Evolutionary conservation across 2,113 vertebrate genomes (phyloP), one percentile per base, ranked within the genome.

Genomic region (Turdus rufiventris): DNA sequence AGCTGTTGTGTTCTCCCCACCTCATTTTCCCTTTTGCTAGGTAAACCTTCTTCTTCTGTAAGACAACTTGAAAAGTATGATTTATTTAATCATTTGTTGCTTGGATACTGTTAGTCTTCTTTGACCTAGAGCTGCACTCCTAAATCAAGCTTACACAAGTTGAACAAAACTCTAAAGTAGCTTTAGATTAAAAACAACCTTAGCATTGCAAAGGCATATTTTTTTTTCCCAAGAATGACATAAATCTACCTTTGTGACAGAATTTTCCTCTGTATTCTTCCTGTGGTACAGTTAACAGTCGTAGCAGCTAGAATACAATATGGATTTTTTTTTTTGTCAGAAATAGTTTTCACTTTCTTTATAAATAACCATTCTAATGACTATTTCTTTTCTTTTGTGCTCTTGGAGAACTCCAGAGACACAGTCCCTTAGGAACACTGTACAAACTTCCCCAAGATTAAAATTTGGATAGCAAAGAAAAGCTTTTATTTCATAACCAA

Each of bases 11-110:
- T 65, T 89, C 18, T 47, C 20, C 28, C 43, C 2, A 3, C 8
- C 5, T 31, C 58, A 36, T 63, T 43, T 66, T 91, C 54, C 43
- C 15, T 91, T 56, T 65, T 88, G 16, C 36, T 61, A 57, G 31
- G 31, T 72, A 79, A 31, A 88, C 4, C 19, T 58, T 61, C 23
- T 67, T 85, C 34, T 88, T 71, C n/a, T 16, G 29, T 40, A 60
- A 40, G 40, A 73, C 26, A 71, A n/a, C 57, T 60, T 91, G 63
- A 71, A 84, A 94, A 77, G 17, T 38, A 29, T 51, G 2, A 1
- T 92, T 93, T 83, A 74, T 80, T 86, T 88, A 91, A 84, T 91
- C 53, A 84, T 36, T 75, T 91, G 76, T 84, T 93, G 66, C 77
- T 94, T 94, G 42, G 61, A 81, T 84, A 91, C 61, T 66, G 61